A percentile compares a stretch with the other conserved stretches of the same genome.
Conservation (phyloP, 2,797 vertebrate genomes). For the Siniperca scherzeri region DNA sequence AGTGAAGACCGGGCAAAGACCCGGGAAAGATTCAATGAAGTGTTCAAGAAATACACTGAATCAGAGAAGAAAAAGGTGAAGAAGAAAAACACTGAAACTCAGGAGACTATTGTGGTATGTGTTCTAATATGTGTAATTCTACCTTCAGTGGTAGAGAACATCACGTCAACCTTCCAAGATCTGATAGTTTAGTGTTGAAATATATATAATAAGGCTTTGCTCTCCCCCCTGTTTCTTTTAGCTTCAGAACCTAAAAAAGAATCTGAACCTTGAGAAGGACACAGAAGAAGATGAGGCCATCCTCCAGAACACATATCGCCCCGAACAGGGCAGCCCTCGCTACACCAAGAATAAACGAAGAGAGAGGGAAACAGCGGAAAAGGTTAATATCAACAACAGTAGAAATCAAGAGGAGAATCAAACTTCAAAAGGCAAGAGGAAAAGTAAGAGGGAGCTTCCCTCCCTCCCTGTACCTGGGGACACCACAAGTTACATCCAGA, state of each 20-base stretch:
- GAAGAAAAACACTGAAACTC: conserved; percentile 81
- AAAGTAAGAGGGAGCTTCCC: conserved; percentile 84
- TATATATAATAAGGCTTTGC: background rate
- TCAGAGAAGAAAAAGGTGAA: conserved; percentile 86
- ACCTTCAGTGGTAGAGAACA: background rate
- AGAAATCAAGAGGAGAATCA: conserved; percentile 78
- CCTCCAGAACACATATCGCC: conserved; percentile 84
- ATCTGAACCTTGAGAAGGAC: conserved; percentile 87
- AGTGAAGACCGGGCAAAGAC: conserved; percentile 93
- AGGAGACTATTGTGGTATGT: conserved; percentile 89
- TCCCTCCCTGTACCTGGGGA: conserved; percentile 69
- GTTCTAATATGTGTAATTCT: background rate
- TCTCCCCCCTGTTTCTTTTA: conserved; percentile 54
- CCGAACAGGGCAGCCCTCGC: conserved; percentile 85
- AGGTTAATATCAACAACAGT: conserved; percentile 83
- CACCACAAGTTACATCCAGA: conserved; percentile 50
- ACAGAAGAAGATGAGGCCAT: conserved; percentile 85
- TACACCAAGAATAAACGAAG: conserved; percentile 88
- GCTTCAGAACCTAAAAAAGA: conserved; percentile 89
- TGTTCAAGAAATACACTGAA: conserved; percentile 88
- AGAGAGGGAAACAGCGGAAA: conserved; percentile 82
- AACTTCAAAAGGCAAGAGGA: conserved; percentile 80
- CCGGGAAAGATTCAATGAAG: conserved; percentile 91
- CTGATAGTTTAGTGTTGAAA: background rate
- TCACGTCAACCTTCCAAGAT: background rate